These are phyloP conservation scores for Sebastes diploproa DNA, from an alignment of 2,797 vertebrate species.

Conservation along the genomic window DNA sequence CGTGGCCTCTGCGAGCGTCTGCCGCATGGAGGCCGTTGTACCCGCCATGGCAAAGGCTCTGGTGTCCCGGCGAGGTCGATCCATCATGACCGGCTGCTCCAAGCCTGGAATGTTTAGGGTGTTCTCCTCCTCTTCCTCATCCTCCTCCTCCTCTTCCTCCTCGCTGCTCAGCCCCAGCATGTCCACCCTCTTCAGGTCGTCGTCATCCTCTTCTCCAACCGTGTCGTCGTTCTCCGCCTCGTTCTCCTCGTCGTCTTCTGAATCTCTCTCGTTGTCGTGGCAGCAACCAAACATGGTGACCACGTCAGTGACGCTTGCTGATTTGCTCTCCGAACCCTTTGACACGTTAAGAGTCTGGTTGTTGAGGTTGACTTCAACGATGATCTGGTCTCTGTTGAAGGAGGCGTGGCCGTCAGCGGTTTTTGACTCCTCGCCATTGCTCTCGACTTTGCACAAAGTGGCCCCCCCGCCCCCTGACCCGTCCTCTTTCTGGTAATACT, in stretches of 20 bases:
- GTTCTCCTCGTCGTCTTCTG: conserved; percentile 80
- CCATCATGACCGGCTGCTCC: conserved; percentile 61
- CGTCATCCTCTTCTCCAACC: conserved; percentile 70
- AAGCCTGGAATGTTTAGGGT: conserved; percentile 77
- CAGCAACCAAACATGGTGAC: conserved; percentile 74
- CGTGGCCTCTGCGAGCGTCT: conserved; percentile 69
- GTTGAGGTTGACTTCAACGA: conserved; percentile 98
- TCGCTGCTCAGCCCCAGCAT: conserved; percentile 68
- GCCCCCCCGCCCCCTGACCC: conserved; percentile 53
- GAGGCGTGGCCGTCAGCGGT: conserved; percentile 81
- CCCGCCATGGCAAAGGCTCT: conserved; percentile 70
- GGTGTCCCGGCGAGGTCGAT: conserved; percentile 73
- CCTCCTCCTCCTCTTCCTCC: conserved; percentile 78
- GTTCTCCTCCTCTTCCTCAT: conserved; percentile 81
- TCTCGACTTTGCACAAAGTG: conserved; percentile 87
- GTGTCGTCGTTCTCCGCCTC: conserved; percentile 78
- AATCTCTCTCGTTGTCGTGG: conserved; percentile 58
- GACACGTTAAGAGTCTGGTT: conserved; percentile 98
- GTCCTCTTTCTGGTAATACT: conserved; percentile 91
- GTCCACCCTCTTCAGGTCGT: conserved; percentile 65
- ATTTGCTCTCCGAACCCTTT: conserved; percentile 90
- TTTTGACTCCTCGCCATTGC: conserved; percentile 79
- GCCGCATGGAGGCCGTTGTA: conserved; percentile 72
- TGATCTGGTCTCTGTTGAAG: conserved; percentile 95
- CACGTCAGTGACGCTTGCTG: conserved; percentile 43